Conservation (phyloP, 2,888 invertebrate genomes). For the Drosophila villosipedis region DNA sequence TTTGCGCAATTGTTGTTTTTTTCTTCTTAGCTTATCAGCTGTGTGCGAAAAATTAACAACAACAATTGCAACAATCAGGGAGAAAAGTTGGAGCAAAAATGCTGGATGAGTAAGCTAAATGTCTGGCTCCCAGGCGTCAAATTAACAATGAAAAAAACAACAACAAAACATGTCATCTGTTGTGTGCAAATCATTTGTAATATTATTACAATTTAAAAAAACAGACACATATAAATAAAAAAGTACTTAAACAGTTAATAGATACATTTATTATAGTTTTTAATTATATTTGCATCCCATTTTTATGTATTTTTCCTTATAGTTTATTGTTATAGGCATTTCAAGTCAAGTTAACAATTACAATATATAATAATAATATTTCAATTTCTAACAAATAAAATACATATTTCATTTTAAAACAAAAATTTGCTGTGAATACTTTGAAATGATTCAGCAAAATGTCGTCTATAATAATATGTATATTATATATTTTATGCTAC, state of each 20-base stretch:
- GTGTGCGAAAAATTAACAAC: constrained; percentile 15
- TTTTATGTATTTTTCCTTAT: background rate
- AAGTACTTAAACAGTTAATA: background rate
- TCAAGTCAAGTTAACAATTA: background rate
- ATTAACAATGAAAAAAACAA: background rate
- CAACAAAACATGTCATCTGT: background rate
- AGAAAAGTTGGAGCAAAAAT: constrained; percentile 6
- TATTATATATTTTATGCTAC: background rate
- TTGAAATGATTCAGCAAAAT: constrained; percentile 1
- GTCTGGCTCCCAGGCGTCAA: constrained; percentile 13
- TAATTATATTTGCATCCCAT: background rate
- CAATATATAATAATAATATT: background rate
- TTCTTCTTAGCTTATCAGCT: constrained; percentile 40
- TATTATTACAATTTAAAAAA: background rate
- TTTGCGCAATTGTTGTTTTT: constrained; percentile 8
- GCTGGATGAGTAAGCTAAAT: constrained; percentile 32
- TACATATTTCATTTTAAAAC: background rate
- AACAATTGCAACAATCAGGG: constrained; percentile 10
- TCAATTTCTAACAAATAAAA: background rate
- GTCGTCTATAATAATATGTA: background rate
- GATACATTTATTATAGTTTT: background rate
- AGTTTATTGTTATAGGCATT: background rate
- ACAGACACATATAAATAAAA: background rate
- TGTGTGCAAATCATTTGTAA: constrained; percentile 22
- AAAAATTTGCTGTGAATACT: background rate